Evolutionary conservation across 2,113 vertebrate species (phyloP).

Genomic region (Haplochromis vanheusdeni): DNA sequence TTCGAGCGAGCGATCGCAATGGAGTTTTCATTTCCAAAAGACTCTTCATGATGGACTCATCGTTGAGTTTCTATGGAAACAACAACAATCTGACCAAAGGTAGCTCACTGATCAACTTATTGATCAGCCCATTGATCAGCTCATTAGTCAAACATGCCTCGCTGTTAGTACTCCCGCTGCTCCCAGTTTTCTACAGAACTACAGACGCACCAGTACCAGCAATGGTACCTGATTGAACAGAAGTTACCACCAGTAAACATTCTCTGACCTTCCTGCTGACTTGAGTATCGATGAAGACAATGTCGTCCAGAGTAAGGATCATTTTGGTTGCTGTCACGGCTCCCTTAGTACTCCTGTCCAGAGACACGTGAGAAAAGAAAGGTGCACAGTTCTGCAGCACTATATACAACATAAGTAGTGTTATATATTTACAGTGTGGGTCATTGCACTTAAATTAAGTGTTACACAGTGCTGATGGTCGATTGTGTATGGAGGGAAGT

Average conservation of each 20-base stretch:
- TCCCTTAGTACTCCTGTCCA: slow-evolving; percentile 63
- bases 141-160: background rate
- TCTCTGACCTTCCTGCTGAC: slow-evolving; percentile 52
- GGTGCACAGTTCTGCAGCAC: background rate
- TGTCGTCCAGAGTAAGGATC: slow-evolving; percentile 72
- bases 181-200: background rate
- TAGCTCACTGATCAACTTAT: background rate
- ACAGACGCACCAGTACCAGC: background rate
- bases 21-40: slow-evolving; percentile 58
- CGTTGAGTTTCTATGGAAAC: slow-evolving; percentile 48
- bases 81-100: background rate
- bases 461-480: background rate
- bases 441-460: background rate
- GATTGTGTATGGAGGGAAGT: background rate
- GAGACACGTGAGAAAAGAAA: background rate
- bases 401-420: background rate
- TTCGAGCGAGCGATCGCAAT: slow-evolving; percentile 29
- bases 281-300: slow-evolving; percentile 77
- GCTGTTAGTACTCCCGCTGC: background rate
- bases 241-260: background rate
- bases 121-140: rapidly evolving
- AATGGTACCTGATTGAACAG: background rate
- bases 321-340: slow-evolving; percentile 59
- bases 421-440: background rate
- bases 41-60: slow-evolving; percentile 60